Evolutionary conservation across 2,888 invertebrate genomes (phyloP), one percentile per base, ranked within the genome.

Genomic region (Pachydiplax longipennis): DNA sequence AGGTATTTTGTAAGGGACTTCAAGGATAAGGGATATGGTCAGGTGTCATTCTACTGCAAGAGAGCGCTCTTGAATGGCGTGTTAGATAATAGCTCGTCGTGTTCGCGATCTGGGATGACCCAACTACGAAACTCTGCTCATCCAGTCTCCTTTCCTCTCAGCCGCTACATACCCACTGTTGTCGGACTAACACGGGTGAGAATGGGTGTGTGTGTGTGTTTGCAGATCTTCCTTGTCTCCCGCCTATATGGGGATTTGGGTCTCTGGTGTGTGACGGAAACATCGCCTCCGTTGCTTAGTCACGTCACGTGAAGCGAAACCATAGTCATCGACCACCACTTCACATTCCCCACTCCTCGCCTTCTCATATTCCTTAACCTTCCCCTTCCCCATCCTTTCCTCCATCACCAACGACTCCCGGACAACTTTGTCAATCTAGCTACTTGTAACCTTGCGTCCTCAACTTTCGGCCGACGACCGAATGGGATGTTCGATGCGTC

Each of bases 221-320:
- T 44, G 81, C 37, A 22, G 8, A 35, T 40, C 81, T 81, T 44
- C 81, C 25, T 35, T 15, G 80, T 4, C 80, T 44, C 81, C 31
- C 40, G 22, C 37, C 37, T 81, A 22, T 81, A 18, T 35, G 58
- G 58, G 83, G 44, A 25, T 58, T 44, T 31, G 83, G 58, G 53
- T 58, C 35, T 83, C 83, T 58, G 25, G 83, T 83, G 83, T 58
- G 83, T 83, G 83, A 58, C 83, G 58, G 58, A 58, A 83, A 83
- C 83, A 83, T 58, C 53, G 58, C 58, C 83, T 25, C 25, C 82
- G 82, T 31, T 83, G 53, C 82, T 53, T 58, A 35, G 58, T 83
- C 83, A 83, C 83, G 83, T 58, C 83, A 58, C 83, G 83, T 58
- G 83, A 83, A 31, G 83, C 53, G 58, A 58, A 83, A 83, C 58